Conservation (phyloP, 2,113 vertebrate species). For the Spheniscus mendiculus region DNA sequence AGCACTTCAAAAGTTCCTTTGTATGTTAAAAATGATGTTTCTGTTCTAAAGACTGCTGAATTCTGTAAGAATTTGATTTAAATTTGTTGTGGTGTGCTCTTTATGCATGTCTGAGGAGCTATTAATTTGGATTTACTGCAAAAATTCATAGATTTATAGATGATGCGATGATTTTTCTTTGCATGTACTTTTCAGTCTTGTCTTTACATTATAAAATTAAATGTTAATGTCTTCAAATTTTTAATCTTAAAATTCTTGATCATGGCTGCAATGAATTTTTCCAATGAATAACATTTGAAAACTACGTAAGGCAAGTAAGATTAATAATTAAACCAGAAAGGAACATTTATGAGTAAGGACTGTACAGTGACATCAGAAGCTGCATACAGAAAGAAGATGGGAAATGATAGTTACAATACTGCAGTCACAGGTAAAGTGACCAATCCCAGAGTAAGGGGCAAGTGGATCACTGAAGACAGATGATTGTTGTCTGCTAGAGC, state of each 20-base stretch:
- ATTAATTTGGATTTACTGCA: background rate
- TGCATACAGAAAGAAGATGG: background rate
- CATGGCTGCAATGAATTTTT: background rate
- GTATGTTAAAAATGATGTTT: background rate
- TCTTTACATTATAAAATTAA: background rate
- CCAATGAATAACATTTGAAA: background rate
- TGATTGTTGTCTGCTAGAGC: background rate
- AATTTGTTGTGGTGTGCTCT: slow-evolving; percentile 13
- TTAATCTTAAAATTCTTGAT: background rate
- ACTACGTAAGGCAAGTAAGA: background rate
- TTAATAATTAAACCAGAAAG: background rate
- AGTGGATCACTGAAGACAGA: background rate
- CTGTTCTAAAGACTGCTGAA: slow-evolving; percentile 26
- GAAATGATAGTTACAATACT: background rate
- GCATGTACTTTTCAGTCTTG: background rate
- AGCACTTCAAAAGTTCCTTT: background rate
- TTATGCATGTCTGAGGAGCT: slow-evolving; percentile 19
- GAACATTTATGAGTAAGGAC: background rate
- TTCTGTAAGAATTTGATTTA: slow-evolving; percentile 58
- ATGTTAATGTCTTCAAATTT: background rate
- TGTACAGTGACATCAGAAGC: background rate
- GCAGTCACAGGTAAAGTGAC: background rate
- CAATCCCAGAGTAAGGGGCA: background rate
- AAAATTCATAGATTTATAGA: background rate
- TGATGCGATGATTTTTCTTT: slow-evolving; percentile 1